Percentiles rank a stretch among this genome's conserved stretches.
Evolutionary conservation across 2,888 invertebrate species (phyloP).

Genomic region (Leptothorax acervorum): DNA sequence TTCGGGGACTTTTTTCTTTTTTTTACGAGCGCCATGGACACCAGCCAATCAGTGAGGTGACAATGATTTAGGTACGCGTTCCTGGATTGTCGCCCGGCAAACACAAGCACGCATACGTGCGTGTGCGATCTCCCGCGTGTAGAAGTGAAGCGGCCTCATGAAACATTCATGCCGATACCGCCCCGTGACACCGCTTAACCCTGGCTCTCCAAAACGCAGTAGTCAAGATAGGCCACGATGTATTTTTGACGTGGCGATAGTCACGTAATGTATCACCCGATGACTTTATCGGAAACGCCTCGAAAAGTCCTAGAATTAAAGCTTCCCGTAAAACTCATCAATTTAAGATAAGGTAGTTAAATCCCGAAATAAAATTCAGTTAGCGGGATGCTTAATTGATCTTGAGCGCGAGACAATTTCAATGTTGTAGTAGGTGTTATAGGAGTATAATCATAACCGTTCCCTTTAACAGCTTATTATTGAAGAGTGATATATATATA

Average conservation of each 20-base stretch:
- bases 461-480: not conserved
- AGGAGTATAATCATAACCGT: not conserved
- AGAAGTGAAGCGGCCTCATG: constrained; percentile 71
- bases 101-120: constrained; percentile 53
- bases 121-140: constrained; percentile 47
- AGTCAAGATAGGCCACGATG: constrained; percentile 33
- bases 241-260: constrained; percentile 37
- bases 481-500: not conserved
- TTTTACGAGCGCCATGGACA: constrained; percentile 45
- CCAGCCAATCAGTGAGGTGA: constrained; percentile 50
- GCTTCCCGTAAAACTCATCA: not conserved
- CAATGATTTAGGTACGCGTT: constrained; percentile 62
- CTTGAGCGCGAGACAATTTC: not conserved
- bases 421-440: not conserved
- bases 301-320: constrained; percentile 1
- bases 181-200: constrained; percentile 73
- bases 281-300: constrained; percentile 9
- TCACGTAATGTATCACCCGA: constrained; percentile 5
- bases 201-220: constrained; percentile 42
- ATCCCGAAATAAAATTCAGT: constrained; percentile 6
- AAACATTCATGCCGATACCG: constrained; percentile 76
- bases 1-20: constrained; percentile 45
- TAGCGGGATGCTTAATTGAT: not conserved
- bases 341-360: not conserved
- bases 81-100: constrained; percentile 55